phyloP scores from a whole-genome alignment of 2,888 invertebrate genomes.

The Drosophila affinis region DNA sequence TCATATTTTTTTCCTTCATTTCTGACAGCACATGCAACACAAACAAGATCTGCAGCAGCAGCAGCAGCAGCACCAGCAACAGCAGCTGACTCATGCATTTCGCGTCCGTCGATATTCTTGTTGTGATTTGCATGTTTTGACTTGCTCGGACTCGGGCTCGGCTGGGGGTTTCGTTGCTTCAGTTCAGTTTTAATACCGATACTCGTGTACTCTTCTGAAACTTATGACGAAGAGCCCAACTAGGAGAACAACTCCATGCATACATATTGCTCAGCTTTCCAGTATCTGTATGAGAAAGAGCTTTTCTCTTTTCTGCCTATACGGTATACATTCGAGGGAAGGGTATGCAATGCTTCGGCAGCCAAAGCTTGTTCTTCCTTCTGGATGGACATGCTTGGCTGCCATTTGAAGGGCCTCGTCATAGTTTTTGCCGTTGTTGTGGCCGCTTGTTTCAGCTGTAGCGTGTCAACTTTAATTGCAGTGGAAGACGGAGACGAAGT shows the following conservation, averaged over 20 bases:
- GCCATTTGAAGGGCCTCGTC: constrained; percentile 50
- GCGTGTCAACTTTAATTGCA: constrained; percentile 74
- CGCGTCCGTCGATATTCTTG: constrained; percentile 36
- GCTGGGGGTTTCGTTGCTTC: constrained; percentile 42
- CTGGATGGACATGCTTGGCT: constrained; percentile 36
- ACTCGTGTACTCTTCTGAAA: background rate
- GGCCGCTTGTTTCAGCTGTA: constrained; percentile 27
- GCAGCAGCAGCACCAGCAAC: constrained; percentile 27
- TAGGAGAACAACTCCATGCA: background rate
- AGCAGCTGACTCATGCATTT: constrained; percentile 58
- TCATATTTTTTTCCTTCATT: constrained; percentile 55
- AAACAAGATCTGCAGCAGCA: constrained; percentile 29
- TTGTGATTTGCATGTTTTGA: constrained; percentile 33
- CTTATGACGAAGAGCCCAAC: background rate
- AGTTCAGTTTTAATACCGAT: constrained; percentile 14
- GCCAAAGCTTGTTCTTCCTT: background rate
- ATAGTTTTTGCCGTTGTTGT: constrained; percentile 16
- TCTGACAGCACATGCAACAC: constrained; percentile 71
- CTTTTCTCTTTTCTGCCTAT: no score
- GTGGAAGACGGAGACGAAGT: constrained; percentile 47
- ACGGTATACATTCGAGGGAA: background rate
- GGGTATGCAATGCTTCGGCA: background rate
- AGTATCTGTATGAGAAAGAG: no score
- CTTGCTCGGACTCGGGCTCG: background rate
- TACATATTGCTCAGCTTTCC: no score